Evolutionary conservation across 2,797 vertebrate species (phyloP).

Genomic region (Hemibagrus guttatus): DNA sequence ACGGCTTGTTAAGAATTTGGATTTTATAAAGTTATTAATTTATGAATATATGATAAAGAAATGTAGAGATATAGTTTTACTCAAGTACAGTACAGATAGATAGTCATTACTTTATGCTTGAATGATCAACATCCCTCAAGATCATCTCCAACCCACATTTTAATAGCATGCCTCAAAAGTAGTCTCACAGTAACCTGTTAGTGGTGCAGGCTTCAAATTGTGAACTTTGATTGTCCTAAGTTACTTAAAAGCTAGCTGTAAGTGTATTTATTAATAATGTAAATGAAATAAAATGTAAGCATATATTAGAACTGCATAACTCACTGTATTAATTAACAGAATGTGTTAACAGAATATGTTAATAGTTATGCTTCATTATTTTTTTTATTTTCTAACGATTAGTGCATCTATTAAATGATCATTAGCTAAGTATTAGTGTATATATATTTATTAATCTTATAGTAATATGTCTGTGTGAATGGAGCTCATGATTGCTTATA

Average conservation of each 20-base stretch:
- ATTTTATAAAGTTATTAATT: no score
- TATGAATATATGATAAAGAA: no score
- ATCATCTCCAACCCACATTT: background rate
- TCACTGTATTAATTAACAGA: constrained; percentile 9
- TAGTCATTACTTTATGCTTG: background rate
- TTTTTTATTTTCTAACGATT: background rate
- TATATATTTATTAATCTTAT: background rate
- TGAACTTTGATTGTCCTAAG: background rate
- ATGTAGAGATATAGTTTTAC: no score
- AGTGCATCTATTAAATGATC: background rate
- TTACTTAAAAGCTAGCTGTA: background rate
- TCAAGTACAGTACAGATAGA: no score
- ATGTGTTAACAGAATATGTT: background rate
- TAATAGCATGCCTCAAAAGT: background rate
- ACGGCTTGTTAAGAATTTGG: no score
- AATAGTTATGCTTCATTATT: background rate
- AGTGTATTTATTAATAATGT: background rate
- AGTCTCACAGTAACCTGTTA: background rate
- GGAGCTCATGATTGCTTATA: background rate
- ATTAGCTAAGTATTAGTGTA: background rate
- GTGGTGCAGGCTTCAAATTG: background rate
- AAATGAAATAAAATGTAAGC: no score
- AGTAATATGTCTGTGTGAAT: background rate
- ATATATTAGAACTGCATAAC: background rate
- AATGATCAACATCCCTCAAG: background rate